Base-by-base conservation (phyloP, 2,797 vertebrate species). In the Furcifer pardalis region DNA sequence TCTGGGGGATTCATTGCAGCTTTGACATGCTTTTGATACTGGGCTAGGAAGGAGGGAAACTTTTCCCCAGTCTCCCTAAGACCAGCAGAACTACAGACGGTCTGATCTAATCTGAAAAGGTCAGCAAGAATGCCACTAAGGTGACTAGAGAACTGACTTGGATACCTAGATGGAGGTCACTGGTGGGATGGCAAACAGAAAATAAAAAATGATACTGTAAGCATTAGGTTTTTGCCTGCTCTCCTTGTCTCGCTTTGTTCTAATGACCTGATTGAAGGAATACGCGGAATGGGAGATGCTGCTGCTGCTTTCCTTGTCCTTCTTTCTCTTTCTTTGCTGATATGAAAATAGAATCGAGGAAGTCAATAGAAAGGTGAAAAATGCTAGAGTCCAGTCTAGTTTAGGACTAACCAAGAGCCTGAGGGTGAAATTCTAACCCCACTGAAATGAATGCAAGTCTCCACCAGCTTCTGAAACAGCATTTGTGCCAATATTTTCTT, bases 211-310 rank as follows among this genome's bases (percentile, higher is more conserved):
- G 77, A 83, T 71, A 84, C 85, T 79, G 69, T 86, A 89, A 89
- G 83, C 83, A 86, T 77, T 35, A 17, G 82, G 74, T 72, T 77
- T 89, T 85, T 85, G 89, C 86, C 87, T 88, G 83, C 32, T 83
- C 37, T 8, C 12, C 17, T 3, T 25, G 4, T 27, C 19, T 62
- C 87, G 86, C 90, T 90, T 79, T 82, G 78, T 84, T 90, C 89
- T 73, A 89, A 92, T 89, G 81, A 74, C 49, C 85, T 89, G 66
- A 84, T 82, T 89, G 83, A 93, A 92, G 91, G 88, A 89, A 89
- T 83, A 87, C 79, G 56, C 74, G 88, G 86, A 63, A 87, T 87
- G 83, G 74, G 86, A 77, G 86, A 85, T 68, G 82, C 17, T 56
- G 52, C 52, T 3, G 19, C 17, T 56, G 12, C 49, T 52, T 56